Conservation (phyloP, 1,140 invertebrate genomes). For the Drosophila pseudoananassae region DNA sequence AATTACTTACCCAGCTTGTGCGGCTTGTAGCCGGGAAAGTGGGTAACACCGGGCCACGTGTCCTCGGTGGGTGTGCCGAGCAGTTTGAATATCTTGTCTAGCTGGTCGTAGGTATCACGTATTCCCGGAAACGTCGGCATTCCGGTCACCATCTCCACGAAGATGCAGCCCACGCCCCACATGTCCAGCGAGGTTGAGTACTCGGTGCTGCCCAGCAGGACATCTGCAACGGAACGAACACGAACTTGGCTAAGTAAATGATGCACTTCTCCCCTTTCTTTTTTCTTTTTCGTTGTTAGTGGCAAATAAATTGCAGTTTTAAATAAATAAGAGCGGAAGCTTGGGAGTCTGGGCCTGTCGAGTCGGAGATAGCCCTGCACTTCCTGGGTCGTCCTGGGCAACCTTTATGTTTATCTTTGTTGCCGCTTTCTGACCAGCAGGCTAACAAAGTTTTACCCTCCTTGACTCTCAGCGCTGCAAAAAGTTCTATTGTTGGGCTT, state of each 20-base stretch:
- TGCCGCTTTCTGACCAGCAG: conserved; percentile 42
- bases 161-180: conserved; percentile 99
- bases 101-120: conserved; percentile 96
- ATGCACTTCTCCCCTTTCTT: conserved; percentile 6
- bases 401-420: conserved; percentile 49
- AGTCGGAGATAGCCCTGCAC: conserved; percentile 31
- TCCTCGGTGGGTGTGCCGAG: conserved; percentile 96
- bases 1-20: conserved; percentile 88
- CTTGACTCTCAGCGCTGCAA: conserved; percentile 6
- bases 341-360: background rate
- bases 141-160: conserved; percentile 98
- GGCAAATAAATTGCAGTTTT: conserved; percentile 75
- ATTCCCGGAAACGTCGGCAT: conserved; percentile 97
- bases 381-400: conserved; percentile 17
- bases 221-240: conserved; percentile 87
- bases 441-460: conserved; percentile 58
- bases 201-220: conserved; percentile 97
- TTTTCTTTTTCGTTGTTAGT: conserved; percentile 24
- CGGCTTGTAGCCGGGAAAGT: conserved; percentile 93
- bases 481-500: background rate
- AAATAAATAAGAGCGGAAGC: conserved; percentile 61
- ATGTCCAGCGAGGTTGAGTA: conserved; percentile 97
- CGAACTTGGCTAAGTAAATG: conserved; percentile 68
- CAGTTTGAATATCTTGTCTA: conserved; percentile 98
- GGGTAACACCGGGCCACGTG: conserved; percentile 94